Percentiles rank a stretch among this genome's conserved stretches.
Evolutionary conservation across 2,113 vertebrate species (phyloP).

Genomic region (Hassar affinis): DNA sequence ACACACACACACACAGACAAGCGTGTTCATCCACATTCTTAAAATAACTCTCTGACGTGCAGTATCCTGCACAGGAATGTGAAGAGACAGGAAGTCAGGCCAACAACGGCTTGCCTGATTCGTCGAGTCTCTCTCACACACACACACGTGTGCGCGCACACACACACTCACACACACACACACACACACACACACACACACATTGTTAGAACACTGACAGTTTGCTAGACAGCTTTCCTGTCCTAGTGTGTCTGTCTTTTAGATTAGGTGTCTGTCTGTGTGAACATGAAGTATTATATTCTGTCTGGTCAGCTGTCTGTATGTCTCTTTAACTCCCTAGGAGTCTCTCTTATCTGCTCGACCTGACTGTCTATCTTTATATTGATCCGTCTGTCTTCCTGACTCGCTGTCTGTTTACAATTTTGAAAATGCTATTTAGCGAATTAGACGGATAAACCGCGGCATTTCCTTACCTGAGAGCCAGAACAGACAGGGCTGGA

Average conservation of each 20-base stretch:
- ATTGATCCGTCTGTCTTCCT: background rate
- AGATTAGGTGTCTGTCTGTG: background rate
- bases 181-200: background rate
- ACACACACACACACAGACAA: background rate
- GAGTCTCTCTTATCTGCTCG: background rate
- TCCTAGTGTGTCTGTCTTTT: background rate
- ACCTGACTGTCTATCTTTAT: background rate
- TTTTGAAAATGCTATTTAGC: no score
- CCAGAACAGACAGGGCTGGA: no score
- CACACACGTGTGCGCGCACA: background rate
- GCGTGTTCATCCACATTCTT: conserved; percentile 21
- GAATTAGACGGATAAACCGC: no score
- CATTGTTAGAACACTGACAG: background rate
- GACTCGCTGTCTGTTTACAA: no score
- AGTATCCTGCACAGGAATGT: conserved; percentile 25
- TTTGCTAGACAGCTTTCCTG: background rate
- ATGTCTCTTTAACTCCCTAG: background rate
- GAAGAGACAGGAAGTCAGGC: conserved; percentile 14
- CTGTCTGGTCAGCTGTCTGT: background rate
- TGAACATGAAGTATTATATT: background rate
- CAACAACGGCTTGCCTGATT: conserved; percentile 4
- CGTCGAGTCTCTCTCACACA: background rate
- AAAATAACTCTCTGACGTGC: conserved; percentile 27
- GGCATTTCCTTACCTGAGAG: no score
- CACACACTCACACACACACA: background rate